A percentile compares a stretch with the other conserved stretches of the same genome.
Conservation (phyloP, 2,888 invertebrate genomes). For the Alsophila aescularia region DNA sequence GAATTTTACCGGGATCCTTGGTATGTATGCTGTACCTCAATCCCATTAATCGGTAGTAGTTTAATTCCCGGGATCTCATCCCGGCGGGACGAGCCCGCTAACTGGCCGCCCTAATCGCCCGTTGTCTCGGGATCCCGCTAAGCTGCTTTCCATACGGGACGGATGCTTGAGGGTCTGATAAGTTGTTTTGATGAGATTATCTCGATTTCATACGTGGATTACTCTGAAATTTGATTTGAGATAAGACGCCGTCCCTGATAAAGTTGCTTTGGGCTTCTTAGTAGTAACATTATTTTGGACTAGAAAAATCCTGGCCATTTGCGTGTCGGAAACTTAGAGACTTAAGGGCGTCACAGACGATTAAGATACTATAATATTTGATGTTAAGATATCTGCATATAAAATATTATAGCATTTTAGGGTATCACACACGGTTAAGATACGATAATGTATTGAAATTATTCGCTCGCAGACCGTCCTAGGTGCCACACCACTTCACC, state of each 20-base stretch:
- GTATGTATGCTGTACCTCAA: background rate
- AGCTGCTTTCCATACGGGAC: constrained; percentile 11
- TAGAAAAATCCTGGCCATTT: too few species aligned
- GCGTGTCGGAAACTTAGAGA: too few species aligned
- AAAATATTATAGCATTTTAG: too few species aligned
- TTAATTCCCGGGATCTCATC: constrained; percentile 6
- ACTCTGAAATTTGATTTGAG: background rate
- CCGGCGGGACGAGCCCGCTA: constrained; percentile 14
- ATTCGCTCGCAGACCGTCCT: too few species aligned
- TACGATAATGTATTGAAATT: too few species aligned
- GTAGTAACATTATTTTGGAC: too few species aligned
- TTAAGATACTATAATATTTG: too few species aligned
- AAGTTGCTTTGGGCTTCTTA: too few species aligned
- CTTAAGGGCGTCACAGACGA: too few species aligned
- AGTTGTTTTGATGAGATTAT: constrained; percentile 8
- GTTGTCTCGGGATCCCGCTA: constrained; percentile 16
- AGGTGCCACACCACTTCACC: too few species aligned
- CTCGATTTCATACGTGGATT: background rate
- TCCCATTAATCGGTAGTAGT: constrained; percentile 13
- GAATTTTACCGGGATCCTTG: background rate
- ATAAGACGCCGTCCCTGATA: background rate
- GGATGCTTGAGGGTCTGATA: constrained; percentile 4
- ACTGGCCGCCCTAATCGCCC: constrained; percentile 13
- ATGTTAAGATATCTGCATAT: too few species aligned
- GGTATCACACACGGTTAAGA: too few species aligned